A percentile compares a stretch with the other conserved stretches of the same genome.
phyloP scores from a whole-genome alignment of 2,888 invertebrate genomes.

The Zootermopsis nevadensis region DNA sequence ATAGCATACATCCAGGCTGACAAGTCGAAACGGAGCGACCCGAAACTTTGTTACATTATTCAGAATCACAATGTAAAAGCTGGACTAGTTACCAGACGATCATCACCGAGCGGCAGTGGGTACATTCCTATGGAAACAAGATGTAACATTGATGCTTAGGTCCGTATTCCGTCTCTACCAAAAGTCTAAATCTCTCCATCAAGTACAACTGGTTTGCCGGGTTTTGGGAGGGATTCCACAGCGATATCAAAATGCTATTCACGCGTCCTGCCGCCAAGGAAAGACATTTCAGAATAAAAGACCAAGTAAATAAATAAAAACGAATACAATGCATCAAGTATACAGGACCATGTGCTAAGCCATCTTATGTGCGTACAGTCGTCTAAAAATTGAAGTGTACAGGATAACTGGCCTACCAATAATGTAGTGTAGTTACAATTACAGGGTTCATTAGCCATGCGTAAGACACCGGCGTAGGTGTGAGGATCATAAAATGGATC shows the following conservation, averaged over 20 bases:
- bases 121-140: slow-evolving; percentile 41
- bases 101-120: neutral
- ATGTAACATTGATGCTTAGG: neutral
- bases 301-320: slow-evolving; percentile 19
- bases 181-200: neutral
- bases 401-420: no score
- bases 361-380: neutral
- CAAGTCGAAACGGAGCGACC: neutral
- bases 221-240: neutral
- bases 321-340: neutral
- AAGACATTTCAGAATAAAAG: slow-evolving; percentile 25
- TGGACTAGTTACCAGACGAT: neutral
- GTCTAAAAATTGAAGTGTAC: neutral
- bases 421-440: no score
- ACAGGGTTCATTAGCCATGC: no score
- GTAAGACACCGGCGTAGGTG: no score
- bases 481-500: no score
- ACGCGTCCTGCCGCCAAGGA: neutral
- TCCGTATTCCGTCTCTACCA: neutral
- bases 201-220: neutral
- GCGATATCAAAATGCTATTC: slow-evolving; percentile 21
- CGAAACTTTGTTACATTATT: slow-evolving; percentile 2
- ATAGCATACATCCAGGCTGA: neutral
- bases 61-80: slow-evolving; percentile 8
- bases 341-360: neutral